Evolutionary conservation across 2,888 invertebrate species (phyloP), one percentile per base, ranked within the genome.

Genomic region (Heliconius ismenius): DNA sequence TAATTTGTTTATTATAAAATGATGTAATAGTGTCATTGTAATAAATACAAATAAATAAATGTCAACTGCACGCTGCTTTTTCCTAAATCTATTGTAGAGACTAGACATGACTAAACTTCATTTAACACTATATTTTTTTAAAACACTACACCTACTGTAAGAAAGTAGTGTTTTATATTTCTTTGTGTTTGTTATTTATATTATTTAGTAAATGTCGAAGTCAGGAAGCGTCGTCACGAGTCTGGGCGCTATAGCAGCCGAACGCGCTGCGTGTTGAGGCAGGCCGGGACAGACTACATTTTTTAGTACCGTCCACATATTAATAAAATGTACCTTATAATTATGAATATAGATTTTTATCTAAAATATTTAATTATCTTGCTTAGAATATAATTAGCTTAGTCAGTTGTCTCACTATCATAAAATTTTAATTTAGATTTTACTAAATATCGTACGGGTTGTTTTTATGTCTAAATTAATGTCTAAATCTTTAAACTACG

Each of bases 261-360:
- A 91, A 93, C 87, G 84, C 86, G 86, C 87, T 80, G 87, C 87
- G 83, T 89, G 93, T 94, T 93, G 93, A 93, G 93, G 93, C 92
- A 93, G 93, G 94, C 91, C 92, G 83, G 85, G 83, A 84, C 85
- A 83, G 68, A 36, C 86, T 84, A 84, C 82, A 81, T 80, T 78
- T 49, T 81, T 73, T 80, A 60, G 86, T 86, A 92, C 83, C 81
- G 91, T 83, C 86, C 85, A 87, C 88, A 91, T 75, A 76, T 64
- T 74, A 81, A 77, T 28, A 58, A 24, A 58, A 32, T n/a, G 0
- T 58, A 54, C 1, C 15, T 60, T 9, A 63, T 4, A 60, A 62
- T 43, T 62, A 21, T 73, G 11, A 13, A 15, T 39, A 62, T 24
- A 58, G 58, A 39, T 62, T 24, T 43, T 39, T 36, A 24, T 60